These are phyloP conservation scores for Himalopsyche anomala DNA, from an alignment of 2,888 invertebrate genomes.

Conservation along the genomic window DNA sequence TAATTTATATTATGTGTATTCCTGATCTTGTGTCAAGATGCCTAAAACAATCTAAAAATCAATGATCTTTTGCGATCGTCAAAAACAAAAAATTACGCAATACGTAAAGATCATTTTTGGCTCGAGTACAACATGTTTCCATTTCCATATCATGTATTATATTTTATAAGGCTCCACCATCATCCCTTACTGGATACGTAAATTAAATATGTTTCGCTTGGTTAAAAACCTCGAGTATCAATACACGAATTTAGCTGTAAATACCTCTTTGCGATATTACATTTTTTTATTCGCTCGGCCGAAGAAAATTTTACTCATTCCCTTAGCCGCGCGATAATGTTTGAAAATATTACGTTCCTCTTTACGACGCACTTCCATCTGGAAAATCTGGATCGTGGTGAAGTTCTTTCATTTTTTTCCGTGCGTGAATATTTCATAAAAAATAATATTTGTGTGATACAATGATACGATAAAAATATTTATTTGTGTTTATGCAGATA, in stretches of 20 bases:
- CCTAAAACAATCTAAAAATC: no score
- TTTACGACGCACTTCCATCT: background rate
- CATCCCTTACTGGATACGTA: background rate
- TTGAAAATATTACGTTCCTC: background rate
- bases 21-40: no score
- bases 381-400: background rate
- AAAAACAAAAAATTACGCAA: no score
- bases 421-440: background rate
- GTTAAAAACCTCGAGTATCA: background rate
- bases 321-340: background rate
- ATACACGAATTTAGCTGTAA: background rate
- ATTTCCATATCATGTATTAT: background rate
- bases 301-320: background rate
- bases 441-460: background rate
- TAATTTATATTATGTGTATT: no score
- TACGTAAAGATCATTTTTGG: background rate
- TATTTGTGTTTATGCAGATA: no score
- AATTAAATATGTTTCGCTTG: constrained; percentile 35
- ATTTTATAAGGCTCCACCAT: background rate
- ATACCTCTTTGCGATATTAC: constrained; percentile 6
- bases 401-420: background rate
- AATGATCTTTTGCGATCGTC: no score
- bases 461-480: no score
- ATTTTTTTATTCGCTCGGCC: background rate
- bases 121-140: background rate